Percentiles rank a stretch among this genome's conserved stretches.
Evolutionary conservation across 2,888 invertebrate genomes (phyloP).

Genomic region (Acrobasis consociella): DNA sequence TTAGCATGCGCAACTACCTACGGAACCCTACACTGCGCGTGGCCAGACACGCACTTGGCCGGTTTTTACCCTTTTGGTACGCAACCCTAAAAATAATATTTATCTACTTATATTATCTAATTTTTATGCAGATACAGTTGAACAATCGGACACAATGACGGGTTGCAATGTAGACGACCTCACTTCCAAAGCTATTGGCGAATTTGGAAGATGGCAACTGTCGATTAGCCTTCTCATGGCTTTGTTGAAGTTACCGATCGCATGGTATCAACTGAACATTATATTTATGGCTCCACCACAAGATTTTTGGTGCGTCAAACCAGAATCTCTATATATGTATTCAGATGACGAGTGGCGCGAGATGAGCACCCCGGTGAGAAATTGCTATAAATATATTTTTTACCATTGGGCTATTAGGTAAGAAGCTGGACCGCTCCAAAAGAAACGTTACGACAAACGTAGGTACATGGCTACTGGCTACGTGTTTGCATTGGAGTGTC

Average conservation of each 20-base stretch:
- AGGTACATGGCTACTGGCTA: too few species aligned
- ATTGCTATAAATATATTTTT: constrained; percentile 14
- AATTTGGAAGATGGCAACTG: constrained; percentile 84
- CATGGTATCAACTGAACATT: constrained; percentile 85
- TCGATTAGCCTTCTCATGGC: constrained; percentile 79
- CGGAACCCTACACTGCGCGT: too few species aligned
- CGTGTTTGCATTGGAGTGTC: too few species aligned
- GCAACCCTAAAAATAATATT: too few species aligned
- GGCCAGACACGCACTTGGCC: too few species aligned
- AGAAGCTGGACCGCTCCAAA: too few species aligned
- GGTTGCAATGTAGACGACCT: constrained; percentile 42
- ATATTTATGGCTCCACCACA: constrained; percentile 84
- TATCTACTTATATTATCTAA: too few species aligned
- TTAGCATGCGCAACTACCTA: too few species aligned
- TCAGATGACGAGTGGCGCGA: constrained; percentile 71
- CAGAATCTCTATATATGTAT: constrained; percentile 44
- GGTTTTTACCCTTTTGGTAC: too few species aligned
- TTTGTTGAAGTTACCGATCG: constrained; percentile 81
- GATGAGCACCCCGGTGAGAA: constrained; percentile 64
- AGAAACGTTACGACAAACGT: too few species aligned
- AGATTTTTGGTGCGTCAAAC: constrained; percentile 82
- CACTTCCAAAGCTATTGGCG: constrained; percentile 71
- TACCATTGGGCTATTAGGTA: too few species aligned
- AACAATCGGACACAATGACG: neutral
- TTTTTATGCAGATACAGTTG: neutral